phyloP scores from a whole-genome alignment of 1,140 invertebrate species.

The Drosophila grimshawi region DNA sequence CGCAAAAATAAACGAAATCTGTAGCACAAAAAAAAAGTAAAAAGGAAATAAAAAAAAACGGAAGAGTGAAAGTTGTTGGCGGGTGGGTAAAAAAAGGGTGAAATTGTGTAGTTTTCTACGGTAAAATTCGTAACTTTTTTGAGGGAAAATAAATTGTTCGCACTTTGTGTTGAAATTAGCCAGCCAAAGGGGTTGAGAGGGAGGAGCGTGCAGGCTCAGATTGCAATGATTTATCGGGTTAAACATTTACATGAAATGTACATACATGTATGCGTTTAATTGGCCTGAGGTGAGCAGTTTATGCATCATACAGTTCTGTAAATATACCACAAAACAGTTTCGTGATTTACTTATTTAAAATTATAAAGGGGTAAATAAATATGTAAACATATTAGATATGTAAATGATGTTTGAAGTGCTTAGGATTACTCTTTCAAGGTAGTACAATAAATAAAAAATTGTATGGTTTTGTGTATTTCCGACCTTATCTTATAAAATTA shows the following conservation, averaged over 20 bases:
- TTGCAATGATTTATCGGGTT: conserved; percentile 45
- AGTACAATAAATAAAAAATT: too few relatives aligned
- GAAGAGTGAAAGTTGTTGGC: conserved; percentile 49
- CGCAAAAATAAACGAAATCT: conserved; percentile 33
- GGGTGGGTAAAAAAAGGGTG: conserved; percentile 55
- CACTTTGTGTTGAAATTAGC: conserved; percentile 71
- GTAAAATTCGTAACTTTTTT: conserved; percentile 50
- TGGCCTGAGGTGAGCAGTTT: not conserved
- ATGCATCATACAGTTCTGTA: not conserved
- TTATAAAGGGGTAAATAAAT: too few relatives aligned
- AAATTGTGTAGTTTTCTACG: conserved; percentile 53
- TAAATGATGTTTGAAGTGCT: too few relatives aligned
- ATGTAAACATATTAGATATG: not conserved
- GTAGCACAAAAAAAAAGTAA: not conserved
- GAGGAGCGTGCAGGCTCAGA: conserved; percentile 19
- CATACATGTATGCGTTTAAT: not conserved
- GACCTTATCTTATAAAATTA: too few relatives aligned
- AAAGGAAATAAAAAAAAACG: conserved; percentile 8
- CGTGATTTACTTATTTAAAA: too few relatives aligned
- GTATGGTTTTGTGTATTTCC: too few relatives aligned
- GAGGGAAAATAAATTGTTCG: conserved; percentile 54
- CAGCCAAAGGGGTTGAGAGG: conserved; percentile 19
- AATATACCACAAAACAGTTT: too few relatives aligned
- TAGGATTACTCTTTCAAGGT: too few relatives aligned
- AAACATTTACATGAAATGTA: conserved; percentile 26